Evolutionary conservation across 2,113 vertebrate species (phyloP).

Genomic region (Saccopteryx leptura): DNA sequence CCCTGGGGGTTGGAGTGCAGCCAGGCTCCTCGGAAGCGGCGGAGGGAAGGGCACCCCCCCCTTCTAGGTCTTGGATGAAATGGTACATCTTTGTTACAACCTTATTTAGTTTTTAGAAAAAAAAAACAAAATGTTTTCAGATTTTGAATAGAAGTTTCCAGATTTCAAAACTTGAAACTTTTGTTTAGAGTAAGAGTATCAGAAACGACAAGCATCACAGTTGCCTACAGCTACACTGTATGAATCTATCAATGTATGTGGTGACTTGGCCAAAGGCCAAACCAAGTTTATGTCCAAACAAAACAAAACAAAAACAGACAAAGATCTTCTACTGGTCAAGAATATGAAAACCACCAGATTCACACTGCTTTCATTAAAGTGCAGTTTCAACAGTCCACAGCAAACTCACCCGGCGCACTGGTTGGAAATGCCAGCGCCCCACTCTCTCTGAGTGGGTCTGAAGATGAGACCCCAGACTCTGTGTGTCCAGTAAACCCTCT

Average conservation of each 20-base stretch:
- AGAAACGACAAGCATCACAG: neutral
- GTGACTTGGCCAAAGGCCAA: neutral
- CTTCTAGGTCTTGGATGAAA: neutral
- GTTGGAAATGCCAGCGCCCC: neutral
- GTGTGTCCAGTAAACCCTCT: neutral
- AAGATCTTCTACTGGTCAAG: neutral
- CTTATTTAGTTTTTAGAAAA: neutral
- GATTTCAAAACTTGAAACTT: neutral
- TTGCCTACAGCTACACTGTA: neutral
- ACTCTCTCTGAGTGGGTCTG: too few species aligned
- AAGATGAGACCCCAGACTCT: neutral
- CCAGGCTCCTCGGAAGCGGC: neutral
- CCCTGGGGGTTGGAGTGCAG: accelerated
- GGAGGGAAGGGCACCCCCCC: neutral
- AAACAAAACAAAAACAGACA: neutral
- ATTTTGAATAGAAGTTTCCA: neutral
- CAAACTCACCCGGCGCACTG: neutral
- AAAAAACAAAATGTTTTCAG: neutral
- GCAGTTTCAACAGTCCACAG: neutral
- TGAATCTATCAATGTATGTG: neutral
- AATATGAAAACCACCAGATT: neutral
- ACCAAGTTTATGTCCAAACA: neutral
- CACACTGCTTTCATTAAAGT: neutral
- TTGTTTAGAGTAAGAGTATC: neutral
- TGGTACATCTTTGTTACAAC: neutral